Evolutionary conservation across 1,140 invertebrate species (phyloP), one percentile per base, ranked within the genome.

Genomic region (Nomia melanderi): DNA sequence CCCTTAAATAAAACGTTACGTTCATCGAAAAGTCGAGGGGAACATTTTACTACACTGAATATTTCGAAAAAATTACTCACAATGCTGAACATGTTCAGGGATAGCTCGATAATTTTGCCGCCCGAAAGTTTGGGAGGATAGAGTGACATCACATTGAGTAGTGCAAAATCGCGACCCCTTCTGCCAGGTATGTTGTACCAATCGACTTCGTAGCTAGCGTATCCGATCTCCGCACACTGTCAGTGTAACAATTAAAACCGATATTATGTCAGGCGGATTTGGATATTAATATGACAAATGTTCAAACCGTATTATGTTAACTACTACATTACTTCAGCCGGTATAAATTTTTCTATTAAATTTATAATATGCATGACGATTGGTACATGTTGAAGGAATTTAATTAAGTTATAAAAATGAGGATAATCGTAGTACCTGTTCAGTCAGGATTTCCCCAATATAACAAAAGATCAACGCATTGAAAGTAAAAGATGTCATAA

Each of bases 401-500:
- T n/a, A n/a, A 50, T 50, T 23, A n/a, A 50, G 8, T 36, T 36
- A 36, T 8, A n/a, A 50, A 50, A 50, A 8, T 50, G n/a, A 47
- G 17, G 6, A n/a, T 7, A 17, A 17, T 23, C 27, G n/a, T 47
- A 14, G 12, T 86, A 89, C 88, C 82, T 88, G 77, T 63, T 88
- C 78, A 3, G 77, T 57, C 0, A 89, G 72, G 12, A 88, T n/a
- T 53, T 90, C 84, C 0, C 88, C 85, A n/a, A 89, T 86, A 23
- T 86, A 84, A 47, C 88, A 89, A 60, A 88, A 87, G 71, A 89
- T 86, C 17, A 86, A 79, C 47, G 85, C 83, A 59, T 89, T 88
- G 47, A 86, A 86, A 9, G 75, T 82, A 23, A 88, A 84, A 2
- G 88, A 87, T 5, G 82, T 41, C 0, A 88, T 47, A 17, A 86